Evolutionary conservation across 2,888 invertebrate species (phyloP).

Genomic region (Platycheirus rosarum): DNA sequence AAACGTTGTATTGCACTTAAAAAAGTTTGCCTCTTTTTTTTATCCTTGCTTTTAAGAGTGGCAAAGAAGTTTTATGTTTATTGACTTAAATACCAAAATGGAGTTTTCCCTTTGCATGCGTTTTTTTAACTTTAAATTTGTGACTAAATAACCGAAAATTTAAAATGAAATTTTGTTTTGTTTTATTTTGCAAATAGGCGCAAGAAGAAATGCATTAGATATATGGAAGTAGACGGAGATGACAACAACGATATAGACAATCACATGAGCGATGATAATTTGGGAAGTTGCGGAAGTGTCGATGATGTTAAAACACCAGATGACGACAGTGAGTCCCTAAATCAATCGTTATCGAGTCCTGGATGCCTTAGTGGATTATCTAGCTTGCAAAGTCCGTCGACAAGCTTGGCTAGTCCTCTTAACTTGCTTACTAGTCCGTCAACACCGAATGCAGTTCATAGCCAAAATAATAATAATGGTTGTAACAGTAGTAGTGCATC

Average conservation of each 20-base stretch:
- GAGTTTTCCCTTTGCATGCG: conserved; percentile 47
- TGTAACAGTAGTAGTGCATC: conserved; percentile 59
- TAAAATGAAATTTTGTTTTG: conserved; percentile 22
- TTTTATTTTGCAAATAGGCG: conserved; percentile 85
- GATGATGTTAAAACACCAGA: conserved; percentile 88
- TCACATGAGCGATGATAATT: conserved; percentile 88
- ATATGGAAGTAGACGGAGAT: conserved; percentile 90
- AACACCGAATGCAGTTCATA: conserved; percentile 77
- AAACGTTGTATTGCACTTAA: conserved; percentile 53
- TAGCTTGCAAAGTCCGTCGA: conserved; percentile 87
- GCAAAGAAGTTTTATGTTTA: conserved; percentile 12
- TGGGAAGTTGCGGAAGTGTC: conserved; percentile 91
- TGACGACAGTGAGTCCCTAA: conserved; percentile 86
- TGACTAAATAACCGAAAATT: background rate
- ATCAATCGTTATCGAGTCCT: conserved; percentile 85
- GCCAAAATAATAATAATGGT: conserved; percentile 38
- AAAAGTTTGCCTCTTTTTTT: conserved; percentile 42
- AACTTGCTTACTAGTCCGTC: conserved; percentile 87
- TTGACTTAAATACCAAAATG: background rate
- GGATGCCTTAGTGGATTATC: conserved; percentile 87
- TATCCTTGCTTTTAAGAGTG: conserved; percentile 52
- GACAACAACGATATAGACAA: conserved; percentile 77
- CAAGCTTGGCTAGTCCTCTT: conserved; percentile 91
- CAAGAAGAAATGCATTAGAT: conserved; percentile 98
- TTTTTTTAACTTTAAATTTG: conserved; percentile 23